A percentile compares a stretch with the other conserved stretches of the same genome.
These are phyloP conservation scores for Trematomus loennbergii DNA, from an alignment of 2,113 vertebrate species.

Conservation along the genomic window DNA sequence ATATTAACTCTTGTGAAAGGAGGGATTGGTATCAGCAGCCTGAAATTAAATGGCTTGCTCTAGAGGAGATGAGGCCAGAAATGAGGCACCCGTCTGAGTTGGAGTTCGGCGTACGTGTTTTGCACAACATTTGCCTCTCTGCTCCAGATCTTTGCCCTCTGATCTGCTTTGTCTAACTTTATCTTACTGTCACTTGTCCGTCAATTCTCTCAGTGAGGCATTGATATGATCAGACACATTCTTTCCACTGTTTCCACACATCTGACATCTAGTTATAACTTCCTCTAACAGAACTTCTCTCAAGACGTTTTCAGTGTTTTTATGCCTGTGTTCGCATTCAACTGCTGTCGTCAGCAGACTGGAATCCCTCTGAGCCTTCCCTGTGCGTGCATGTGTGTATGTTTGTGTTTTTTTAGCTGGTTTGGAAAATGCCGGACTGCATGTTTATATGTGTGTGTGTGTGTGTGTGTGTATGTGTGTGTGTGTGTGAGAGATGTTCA, in stretches of 20 bases:
- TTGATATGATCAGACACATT: slow-evolving; percentile 19
- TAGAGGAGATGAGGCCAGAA: slow-evolving; percentile 70
- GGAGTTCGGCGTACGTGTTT: slow-evolving; percentile 53
- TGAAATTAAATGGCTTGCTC: slow-evolving; percentile 74
- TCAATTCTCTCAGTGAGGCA: not conserved
- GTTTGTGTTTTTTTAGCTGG: slow-evolving; percentile 68
- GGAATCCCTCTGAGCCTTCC: slow-evolving; percentile 96
- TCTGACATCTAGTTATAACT: slow-evolving; percentile 64
- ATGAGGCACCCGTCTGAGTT: slow-evolving; percentile 50
- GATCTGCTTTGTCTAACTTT: not conserved
- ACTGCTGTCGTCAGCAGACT: slow-evolving; percentile 97
- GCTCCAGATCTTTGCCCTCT: slow-evolving; percentile 1
- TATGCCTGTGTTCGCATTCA: slow-evolving; percentile 83
- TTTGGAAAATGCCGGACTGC: slow-evolving; percentile 88
- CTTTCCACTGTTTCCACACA: slow-evolving; percentile 34
- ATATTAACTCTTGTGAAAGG: slow-evolving; percentile 79
- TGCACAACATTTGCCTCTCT: slow-evolving; percentile 52
- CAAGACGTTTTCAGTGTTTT: slow-evolving; percentile 76
- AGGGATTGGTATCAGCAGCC: slow-evolving; percentile 67
- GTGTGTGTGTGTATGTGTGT: slow-evolving; percentile 86
- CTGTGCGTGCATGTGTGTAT: slow-evolving; percentile 67
- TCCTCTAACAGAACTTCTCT: slow-evolving; percentile 73
- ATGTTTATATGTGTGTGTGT: slow-evolving; percentile 85
- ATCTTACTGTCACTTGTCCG: not conserved
- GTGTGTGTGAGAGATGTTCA: slow-evolving; percentile 91